These are phyloP conservation scores for Blastobasis lacticolella DNA, from an alignment of 2,888 invertebrate species.

Conservation along the genomic window DNA sequence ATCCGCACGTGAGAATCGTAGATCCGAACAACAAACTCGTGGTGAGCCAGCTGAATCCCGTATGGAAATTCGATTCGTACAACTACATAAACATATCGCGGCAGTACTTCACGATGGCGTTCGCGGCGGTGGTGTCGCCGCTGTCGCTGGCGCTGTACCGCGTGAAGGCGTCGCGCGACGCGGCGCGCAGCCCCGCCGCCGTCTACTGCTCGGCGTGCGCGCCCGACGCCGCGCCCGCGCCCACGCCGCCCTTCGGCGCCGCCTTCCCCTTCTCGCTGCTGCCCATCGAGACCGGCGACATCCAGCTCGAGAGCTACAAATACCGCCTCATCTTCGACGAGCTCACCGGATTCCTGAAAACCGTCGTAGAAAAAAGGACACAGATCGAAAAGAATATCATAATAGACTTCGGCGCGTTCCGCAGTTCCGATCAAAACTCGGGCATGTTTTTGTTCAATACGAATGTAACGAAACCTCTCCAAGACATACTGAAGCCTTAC, in stretches of 20 bases:
- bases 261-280: slow-evolving; percentile 65
- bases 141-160: slow-evolving; percentile 82
- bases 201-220: slow-evolving; percentile 46
- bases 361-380: slow-evolving; percentile 77
- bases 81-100: slow-evolving; percentile 44
- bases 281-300: slow-evolving; percentile 82
- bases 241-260: slow-evolving; percentile 26
- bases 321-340: slow-evolving; percentile 88
- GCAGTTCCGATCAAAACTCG: slow-evolving; percentile 89
- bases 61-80: slow-evolving; percentile 47
- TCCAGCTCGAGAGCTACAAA: slow-evolving; percentile 87
- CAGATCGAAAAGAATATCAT: slow-evolving; percentile 37
- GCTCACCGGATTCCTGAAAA: slow-evolving; percentile 84
- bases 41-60: slow-evolving; percentile 51
- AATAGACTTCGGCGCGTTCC: slow-evolving; percentile 88
- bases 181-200: slow-evolving; percentile 41
- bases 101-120: slow-evolving; percentile 76
- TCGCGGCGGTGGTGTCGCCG: slow-evolving; percentile 84
- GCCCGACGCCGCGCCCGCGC: slow-evolving; percentile 28
- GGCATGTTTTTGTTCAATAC: slow-evolving; percentile 98
- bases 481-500: slow-evolving; percentile 83
- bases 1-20: slow-evolving; percentile 81
- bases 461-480: slow-evolving; percentile 84
- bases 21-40: slow-evolving; percentile 77
- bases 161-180: slow-evolving; percentile 52